Evolutionary conservation across 2,888 invertebrate genomes (phyloP).

Genomic region (Morpho achilles): DNA sequence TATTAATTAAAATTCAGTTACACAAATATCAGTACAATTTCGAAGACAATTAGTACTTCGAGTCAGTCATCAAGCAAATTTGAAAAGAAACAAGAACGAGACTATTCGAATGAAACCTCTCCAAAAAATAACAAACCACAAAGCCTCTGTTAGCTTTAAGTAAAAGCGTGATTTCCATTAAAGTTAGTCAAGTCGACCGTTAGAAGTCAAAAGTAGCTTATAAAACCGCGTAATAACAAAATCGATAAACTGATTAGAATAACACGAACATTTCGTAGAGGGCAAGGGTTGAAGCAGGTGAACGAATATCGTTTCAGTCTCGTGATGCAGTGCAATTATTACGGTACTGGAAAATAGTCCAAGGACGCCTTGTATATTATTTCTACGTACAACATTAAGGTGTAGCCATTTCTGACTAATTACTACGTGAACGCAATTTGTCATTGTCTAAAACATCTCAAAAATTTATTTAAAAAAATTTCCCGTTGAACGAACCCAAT

Average conservation of each 20-base stretch:
- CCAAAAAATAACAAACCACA: slow-evolving; percentile 1
- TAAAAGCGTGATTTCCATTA: slow-evolving; percentile 11
- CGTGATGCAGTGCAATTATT: slow-evolving; percentile 73
- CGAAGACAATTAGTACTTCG: too few species aligned
- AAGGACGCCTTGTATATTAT: slow-evolving; percentile 46
- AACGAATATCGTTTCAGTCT: slow-evolving; percentile 40
- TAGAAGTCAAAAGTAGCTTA: slow-evolving; percentile 28
- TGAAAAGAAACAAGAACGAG: too few species aligned
- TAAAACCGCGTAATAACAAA: slow-evolving; percentile 34
- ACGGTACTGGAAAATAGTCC: slow-evolving; percentile 58
- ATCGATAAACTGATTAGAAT: slow-evolving; percentile 40
- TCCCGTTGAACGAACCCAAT: slow-evolving; percentile 2
- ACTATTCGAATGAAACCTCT: too few species aligned
- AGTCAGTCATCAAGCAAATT: too few species aligned
- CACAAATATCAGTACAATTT: too few species aligned
- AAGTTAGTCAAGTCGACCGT: slow-evolving; percentile 7
- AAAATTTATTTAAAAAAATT: slow-evolving; percentile 4
- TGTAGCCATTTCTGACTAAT: slow-evolving; percentile 16
- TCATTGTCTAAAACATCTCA: not conserved
- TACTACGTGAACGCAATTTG: slow-evolving; percentile 8
- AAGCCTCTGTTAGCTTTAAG: not conserved
- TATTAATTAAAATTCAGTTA: too few species aligned
- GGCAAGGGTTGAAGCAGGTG: slow-evolving; percentile 34
- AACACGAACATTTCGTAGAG: slow-evolving; percentile 31
- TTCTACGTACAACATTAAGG: slow-evolving; percentile 16